Percentiles rank a stretch among this genome's conserved stretches.
These are phyloP conservation scores for Bugula neritina DNA, from an alignment of 2,888 invertebrate genomes.

Conservation along the genomic window DNA sequence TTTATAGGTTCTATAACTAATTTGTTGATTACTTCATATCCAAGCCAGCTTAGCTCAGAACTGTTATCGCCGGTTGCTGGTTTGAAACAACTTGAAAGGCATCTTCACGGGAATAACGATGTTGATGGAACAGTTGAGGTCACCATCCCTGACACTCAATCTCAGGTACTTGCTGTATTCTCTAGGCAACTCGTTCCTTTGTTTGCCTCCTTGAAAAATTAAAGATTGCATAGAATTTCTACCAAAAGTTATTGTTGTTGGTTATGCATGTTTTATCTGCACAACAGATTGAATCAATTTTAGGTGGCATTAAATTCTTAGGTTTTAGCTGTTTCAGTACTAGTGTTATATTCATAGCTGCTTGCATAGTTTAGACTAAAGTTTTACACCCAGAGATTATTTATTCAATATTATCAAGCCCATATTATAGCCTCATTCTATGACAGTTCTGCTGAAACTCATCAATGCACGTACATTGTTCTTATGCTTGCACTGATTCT, in stretches of 20 bases:
- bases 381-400: neutral
- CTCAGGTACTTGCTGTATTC: slow-evolving; percentile 1
- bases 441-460: neutral
- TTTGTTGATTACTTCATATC: slow-evolving; percentile 6
- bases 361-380: too few relatives aligned
- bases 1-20: slow-evolving; percentile 7
- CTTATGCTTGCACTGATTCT: too few relatives aligned
- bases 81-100: neutral
- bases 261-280: too few relatives aligned
- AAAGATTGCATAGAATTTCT: too few relatives aligned
- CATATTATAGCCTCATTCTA: neutral
- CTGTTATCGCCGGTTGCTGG: neutral
- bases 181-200: too few relatives aligned
- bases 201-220: too few relatives aligned
- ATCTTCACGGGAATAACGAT: neutral
- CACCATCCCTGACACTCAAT: neutral
- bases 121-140: neutral
- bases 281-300: too few relatives aligned
- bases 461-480: neutral
- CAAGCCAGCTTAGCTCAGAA: neutral
- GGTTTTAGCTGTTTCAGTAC: too few relatives aligned
- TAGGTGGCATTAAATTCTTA: too few relatives aligned
- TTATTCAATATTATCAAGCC: neutral
- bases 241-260: too few relatives aligned
- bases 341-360: too few relatives aligned